phyloP scores from a whole-genome alignment of 37 sponge, comb jelly and placozoan species.

The Spongilla lacustris region DNA sequence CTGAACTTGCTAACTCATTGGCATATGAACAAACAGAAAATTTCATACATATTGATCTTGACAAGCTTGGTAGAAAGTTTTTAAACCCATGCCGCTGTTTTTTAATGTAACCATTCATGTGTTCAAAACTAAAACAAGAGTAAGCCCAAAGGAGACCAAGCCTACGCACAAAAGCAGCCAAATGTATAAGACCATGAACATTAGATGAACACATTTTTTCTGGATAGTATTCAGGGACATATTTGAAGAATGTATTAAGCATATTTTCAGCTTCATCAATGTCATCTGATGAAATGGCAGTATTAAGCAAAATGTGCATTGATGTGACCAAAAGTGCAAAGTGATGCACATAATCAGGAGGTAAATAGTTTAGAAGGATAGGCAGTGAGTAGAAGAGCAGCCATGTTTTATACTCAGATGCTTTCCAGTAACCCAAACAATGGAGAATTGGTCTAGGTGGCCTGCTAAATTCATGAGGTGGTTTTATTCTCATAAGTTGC shows the following conservation, averaged over 20 bases:
- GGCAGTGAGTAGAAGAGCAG: conserved; percentile 8
- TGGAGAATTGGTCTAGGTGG: conserved; percentile 8
- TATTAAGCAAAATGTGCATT: conserved; percentile 3
- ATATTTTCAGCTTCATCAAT: not conserved
- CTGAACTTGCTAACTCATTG: too few species aligned
- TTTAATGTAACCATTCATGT: conserved; percentile 20
- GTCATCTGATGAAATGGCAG: not conserved
- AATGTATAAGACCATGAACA: too few species aligned
- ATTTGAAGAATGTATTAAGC: not conserved
- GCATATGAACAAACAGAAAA: too few species aligned
- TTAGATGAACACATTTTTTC: not conserved
- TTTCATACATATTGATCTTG: too few species aligned
- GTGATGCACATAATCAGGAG: conserved; percentile 16
- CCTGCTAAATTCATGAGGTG: conserved; percentile 27
- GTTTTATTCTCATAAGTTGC: conserved; percentile 7
- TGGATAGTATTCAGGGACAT: not conserved
- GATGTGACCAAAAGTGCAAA: conserved; percentile 11
- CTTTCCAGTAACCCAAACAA: conserved; percentile 6
- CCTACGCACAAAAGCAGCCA: conserved; percentile 3
- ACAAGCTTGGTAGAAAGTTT: too few species aligned
- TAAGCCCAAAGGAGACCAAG: too few species aligned
- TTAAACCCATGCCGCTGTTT: not conserved
- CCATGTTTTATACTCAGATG: conserved; percentile 15
- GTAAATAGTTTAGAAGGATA: not conserved
- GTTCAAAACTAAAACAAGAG: conserved; percentile 5